Base-by-base conservation (phyloP, 1,140 invertebrate species). In the Drosophila obscura region DNA sequence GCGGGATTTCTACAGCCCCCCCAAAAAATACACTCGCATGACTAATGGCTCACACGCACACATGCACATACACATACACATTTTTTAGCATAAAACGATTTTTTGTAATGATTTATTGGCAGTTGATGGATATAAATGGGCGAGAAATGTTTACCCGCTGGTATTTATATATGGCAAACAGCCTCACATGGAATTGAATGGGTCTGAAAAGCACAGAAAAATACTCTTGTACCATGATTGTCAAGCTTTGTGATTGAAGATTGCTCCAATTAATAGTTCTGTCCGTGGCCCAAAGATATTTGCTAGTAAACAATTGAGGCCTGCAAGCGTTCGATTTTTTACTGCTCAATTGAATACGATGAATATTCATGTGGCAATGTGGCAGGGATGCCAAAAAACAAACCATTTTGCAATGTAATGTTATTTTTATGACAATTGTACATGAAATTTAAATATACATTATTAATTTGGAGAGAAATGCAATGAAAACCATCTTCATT, bases 91-190 rank as follows among this genome's bases (percentile, higher is more conserved):
- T 51, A 56, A 78, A 73, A 59, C 51, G 66, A 73, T 84, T 80
- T 64, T 56, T 67, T 46, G 31, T 71, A 77, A 81, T 80, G 95
- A 94, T 98, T 85, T 85, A 80, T 85, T 67, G 57, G 39, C 71
- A 61, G 45, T 56, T 58, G 59, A 63, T 76, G 65, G 72, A 73
- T 73, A 77, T 64, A 74, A 77, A 78, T 76, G 65, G 65, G 24
- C 46, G 67, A 64, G 49, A 58, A 60, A 55, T 78, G 69, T 79
- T 44, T 72, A 46, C 39, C 53, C 63, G 24, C 62, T 71, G 65
- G 35, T 39, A 39, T 39, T 80, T 71, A 49, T 75, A 49, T 75
- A 57, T 66, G 49, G 71, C 53, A 75, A 75, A 75, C 72, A 75
- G 35, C 65, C 53, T 50, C 61, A 43, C 19, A 26, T 8, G 52